Base-by-base conservation (phyloP, 2,113 vertebrate genomes). In the Gallinago undulata region DNA sequence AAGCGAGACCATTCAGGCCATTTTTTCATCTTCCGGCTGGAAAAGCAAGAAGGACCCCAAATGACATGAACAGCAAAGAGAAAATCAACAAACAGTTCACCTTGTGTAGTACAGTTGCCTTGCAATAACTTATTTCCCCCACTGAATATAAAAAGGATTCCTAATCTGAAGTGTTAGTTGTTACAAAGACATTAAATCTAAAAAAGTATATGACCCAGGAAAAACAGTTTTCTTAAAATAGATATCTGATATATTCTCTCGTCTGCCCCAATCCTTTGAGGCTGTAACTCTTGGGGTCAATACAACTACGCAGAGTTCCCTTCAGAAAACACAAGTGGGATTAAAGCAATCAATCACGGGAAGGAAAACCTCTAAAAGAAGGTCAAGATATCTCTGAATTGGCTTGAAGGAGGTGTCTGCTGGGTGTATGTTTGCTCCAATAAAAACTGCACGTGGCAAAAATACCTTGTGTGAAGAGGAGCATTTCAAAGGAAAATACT, bases 401-500 rank as follows among this genome's bases (percentile, higher is more conserved):
- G 45, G 18, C 72, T 75, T 24, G 33, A 55, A 74, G 66, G 63
- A 88, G 21, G 35, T 57, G 11, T 78, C 88, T 70, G 76, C 63
- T 64, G 7, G 62, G 39, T 84, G 69, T 60, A 1, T 80, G 62
- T 92, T 97, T 93, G 78, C 95, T 67, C 80, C 73, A 81, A 82
- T 89, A 92, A 82, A 93, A 90, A 62, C 66, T 85, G 81, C 93
- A 95, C 35, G 22, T 95, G 94, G 78, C 82, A 69, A n/a, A 94
- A 90, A 57, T 87, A 37, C 50, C 25, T 57, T 22, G 19, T 37
- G 79, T 59, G 92, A 90, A 88, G 92, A 84, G 28, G 72, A 73
- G 51, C 70, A 74, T 96, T 93, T 91, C 59, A 83, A 95, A 96
- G 33, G 70, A 96, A 96, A 95, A 95, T 57, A 95, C 68, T 94